Evolutionary conservation across 1,140 invertebrate species (phyloP).

Genomic region (Battus philenor): DNA sequence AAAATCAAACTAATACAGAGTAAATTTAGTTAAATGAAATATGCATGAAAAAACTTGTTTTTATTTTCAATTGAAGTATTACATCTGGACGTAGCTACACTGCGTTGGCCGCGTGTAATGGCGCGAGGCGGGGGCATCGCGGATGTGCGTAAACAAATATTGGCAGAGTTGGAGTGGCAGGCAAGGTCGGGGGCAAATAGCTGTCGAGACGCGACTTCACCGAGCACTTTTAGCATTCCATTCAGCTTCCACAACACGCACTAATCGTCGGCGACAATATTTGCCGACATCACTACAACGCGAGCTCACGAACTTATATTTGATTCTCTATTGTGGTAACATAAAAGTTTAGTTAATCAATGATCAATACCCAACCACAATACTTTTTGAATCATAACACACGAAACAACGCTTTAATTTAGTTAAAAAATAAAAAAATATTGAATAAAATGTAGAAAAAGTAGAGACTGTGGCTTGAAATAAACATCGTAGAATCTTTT

Average conservation of each 20-base stretch:
- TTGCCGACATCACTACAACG: slow-evolving; percentile 10
- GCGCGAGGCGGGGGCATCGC: slow-evolving; percentile 12
- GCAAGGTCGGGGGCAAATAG: slow-evolving; percentile 31
- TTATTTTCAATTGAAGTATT: neutral
- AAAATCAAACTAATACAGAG: too few relatives aligned
- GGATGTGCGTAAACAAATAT: slow-evolving; percentile 15
- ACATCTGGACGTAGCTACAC: neutral
- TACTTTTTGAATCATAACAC: too few relatives aligned
- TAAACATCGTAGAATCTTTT: too few relatives aligned
- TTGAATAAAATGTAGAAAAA: too few relatives aligned
- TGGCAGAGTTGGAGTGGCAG: slow-evolving; percentile 8
- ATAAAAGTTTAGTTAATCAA: too few relatives aligned
- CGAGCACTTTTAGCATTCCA: slow-evolving; percentile 7
- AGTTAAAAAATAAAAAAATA: too few relatives aligned
- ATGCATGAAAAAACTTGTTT: neutral
- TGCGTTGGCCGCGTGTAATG: slow-evolving; percentile 1
- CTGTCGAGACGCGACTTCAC: slow-evolving; percentile 16
- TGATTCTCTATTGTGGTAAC: too few relatives aligned
- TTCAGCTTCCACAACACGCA: neutral
- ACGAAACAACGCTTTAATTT: too few relatives aligned
- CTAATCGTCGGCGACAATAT: slow-evolving; percentile 13
- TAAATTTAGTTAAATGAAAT: too few relatives aligned
- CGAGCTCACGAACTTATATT: neutral
- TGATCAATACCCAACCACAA: too few relatives aligned
- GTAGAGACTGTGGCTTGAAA: too few relatives aligned